These are phyloP conservation scores for Smittia sp. DNA, from an alignment of 2,888 invertebrate genomes.

Conservation along the genomic window DNA sequence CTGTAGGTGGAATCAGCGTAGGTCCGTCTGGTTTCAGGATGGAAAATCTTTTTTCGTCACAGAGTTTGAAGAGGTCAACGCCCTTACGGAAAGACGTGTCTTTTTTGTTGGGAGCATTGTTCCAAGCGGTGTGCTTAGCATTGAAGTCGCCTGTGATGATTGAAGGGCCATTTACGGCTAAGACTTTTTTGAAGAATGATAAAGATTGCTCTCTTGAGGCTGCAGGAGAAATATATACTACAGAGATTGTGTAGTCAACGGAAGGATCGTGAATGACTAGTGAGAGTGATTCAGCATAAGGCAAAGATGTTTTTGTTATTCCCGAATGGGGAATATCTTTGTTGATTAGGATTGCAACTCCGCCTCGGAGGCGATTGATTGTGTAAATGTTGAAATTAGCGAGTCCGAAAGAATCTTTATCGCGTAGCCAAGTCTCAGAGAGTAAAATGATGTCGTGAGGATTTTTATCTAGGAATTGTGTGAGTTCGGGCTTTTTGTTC, in stretches of 20 bases:
- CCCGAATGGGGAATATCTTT: neutral
- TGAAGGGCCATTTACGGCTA: neutral
- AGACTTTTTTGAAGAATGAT: neutral
- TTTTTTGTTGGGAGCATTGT: neutral
- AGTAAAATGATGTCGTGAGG: neutral
- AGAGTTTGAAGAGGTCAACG: neutral
- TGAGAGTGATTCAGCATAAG: neutral
- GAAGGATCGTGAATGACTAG: neutral
- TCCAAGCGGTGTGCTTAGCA: neutral
- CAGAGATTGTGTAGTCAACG: neutral
- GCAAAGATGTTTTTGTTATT: neutral
- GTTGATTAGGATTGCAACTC: neutral
- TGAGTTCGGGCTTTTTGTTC: neutral
- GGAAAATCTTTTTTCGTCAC: neutral
- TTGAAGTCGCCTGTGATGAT: conserved; percentile 2
- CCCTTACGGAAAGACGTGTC: neutral
- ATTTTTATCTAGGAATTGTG: neutral
- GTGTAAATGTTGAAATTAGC: neutral
- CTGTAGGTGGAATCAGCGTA: neutral
- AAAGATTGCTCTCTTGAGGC: neutral
- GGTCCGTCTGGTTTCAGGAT: neutral
- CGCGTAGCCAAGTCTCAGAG: neutral
- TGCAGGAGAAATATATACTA: neutral
- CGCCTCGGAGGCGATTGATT: neutral
- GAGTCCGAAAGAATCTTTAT: neutral